A percentile compares a stretch with the other conserved stretches of the same genome.
Conservation (phyloP, 2,797 vertebrate species). For the Cuniculus paca region DNA sequence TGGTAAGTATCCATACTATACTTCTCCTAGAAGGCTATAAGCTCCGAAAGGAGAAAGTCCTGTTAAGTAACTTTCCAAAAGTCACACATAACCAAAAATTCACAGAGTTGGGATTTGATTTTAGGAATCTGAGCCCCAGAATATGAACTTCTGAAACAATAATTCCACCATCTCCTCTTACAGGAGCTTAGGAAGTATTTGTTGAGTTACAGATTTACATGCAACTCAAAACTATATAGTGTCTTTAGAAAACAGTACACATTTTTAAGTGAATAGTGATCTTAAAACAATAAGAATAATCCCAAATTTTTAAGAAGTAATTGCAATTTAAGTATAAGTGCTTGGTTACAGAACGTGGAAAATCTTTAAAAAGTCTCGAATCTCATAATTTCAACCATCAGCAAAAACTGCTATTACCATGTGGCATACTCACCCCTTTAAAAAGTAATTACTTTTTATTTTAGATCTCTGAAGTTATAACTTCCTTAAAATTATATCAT, state of each 20-base stretch:
- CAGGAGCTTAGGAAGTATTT: not conserved
- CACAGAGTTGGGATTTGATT: not conserved
- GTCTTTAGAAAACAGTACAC: not conserved
- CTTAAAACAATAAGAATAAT: not conserved
- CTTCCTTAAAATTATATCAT: conserved; percentile 11
- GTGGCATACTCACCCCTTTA: not conserved
- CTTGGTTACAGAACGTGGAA: not conserved
- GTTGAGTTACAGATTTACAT: not conserved
- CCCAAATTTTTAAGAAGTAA: not conserved
- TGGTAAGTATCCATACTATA: not conserved
- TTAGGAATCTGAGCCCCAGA: not conserved
- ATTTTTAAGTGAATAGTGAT: not conserved
- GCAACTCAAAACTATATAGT: not conserved
- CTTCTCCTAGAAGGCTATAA: not conserved
- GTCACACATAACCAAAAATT: not conserved
- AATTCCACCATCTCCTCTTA: not conserved
- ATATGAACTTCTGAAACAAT: not conserved
- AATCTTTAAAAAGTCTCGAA: conserved; percentile 38
- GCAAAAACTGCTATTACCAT: not conserved
- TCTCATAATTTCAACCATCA: not conserved
- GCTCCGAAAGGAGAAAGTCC: not conserved
- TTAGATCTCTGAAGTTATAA: not conserved
- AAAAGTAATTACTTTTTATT: not conserved
- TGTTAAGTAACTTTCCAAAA: not conserved
- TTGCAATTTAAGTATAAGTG: not conserved